Base-by-base conservation (phyloP, 2,797 vertebrate genomes). In the Gymnoscopelus braueri region DNA sequence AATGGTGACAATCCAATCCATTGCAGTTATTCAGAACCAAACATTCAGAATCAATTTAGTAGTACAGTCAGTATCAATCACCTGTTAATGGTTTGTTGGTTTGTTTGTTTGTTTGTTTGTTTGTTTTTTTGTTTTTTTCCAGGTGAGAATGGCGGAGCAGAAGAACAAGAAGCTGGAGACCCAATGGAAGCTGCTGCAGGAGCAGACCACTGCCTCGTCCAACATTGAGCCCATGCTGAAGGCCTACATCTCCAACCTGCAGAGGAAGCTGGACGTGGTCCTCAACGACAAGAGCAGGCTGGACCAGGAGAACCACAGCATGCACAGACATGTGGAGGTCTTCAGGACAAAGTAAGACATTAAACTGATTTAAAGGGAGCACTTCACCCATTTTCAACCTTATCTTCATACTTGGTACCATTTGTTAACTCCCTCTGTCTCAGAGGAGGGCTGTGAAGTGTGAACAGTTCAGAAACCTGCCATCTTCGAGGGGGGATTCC, bases 81-180 rank as follows among this genome's bases (percentile, higher is more conserved):
- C 15, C 15, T 54, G 19, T 4, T 9, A 9, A 54, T 11, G 11
- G 53, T 24, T 48, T 61, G 55, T 4, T 51, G 50, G 1, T 52
- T 5, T 32, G 10, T 13, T 24, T 15, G 9, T 67, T 3, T 59
- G 26, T 68, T 59, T 61, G 55, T 4, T 51, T 50, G 1, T 52
- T 5, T 32, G 10, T 13, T 24, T 15, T 5, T 67, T 3, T 59
- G 26, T 68, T 59, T n/a, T 11, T 13, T 13, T 39, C 53, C 65
- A 98, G 96, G 96, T 97, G 0, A 89, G 93, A 56, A 74, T 83
- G 76, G 85, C 97, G 83, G 96, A 97, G 83, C 95, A 97, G 86
- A 91, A 97, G 85, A 97, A 98, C 85, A 96, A 95, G 87, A 84
- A 96, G 85, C 78, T 98, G 82, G 94, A 96, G 74, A 96, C 95